These are phyloP conservation scores for Mus spicilegus DNA, from an alignment of 2,113 vertebrate genomes.

Conservation along the genomic window DNA sequence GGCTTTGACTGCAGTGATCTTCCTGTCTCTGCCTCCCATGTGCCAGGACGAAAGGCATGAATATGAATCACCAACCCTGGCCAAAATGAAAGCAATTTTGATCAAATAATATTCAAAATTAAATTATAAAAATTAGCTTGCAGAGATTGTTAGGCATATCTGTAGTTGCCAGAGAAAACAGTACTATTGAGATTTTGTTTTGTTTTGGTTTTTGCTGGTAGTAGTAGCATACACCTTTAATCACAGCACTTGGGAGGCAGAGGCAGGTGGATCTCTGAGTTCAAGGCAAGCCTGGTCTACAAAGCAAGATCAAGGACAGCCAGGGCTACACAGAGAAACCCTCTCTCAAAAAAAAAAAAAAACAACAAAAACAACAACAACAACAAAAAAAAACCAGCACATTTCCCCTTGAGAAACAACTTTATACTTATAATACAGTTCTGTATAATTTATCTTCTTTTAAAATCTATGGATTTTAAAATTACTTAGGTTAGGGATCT, in stretches of 20 bases:
- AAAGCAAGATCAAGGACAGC: neutral
- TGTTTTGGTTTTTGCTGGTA: neutral
- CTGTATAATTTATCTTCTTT: neutral
- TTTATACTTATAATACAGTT: neutral
- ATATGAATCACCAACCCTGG: neutral
- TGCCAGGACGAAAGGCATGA: neutral
- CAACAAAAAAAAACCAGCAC: neutral
- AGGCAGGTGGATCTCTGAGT: neutral
- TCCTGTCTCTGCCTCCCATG: neutral
- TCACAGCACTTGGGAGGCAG: neutral
- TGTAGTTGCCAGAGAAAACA: neutral
- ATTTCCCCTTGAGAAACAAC: neutral
- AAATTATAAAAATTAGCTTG: slow-evolving; percentile 31
- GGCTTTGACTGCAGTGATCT: neutral
- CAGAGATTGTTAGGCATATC: neutral
- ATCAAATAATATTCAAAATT: slow-evolving; percentile 52
- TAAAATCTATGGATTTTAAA: neutral
- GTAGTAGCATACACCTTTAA: neutral
- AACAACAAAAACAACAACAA: too few species aligned
- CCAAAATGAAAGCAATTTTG: slow-evolving; percentile 44
- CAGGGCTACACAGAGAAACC: neutral
- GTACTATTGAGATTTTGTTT: neutral
- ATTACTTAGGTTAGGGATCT: neutral
- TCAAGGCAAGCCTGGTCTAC: neutral
- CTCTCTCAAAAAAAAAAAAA: neutral